Evolutionary conservation across 2,797 vertebrate genomes (phyloP).

Genomic region (Botia kubotai): DNA sequence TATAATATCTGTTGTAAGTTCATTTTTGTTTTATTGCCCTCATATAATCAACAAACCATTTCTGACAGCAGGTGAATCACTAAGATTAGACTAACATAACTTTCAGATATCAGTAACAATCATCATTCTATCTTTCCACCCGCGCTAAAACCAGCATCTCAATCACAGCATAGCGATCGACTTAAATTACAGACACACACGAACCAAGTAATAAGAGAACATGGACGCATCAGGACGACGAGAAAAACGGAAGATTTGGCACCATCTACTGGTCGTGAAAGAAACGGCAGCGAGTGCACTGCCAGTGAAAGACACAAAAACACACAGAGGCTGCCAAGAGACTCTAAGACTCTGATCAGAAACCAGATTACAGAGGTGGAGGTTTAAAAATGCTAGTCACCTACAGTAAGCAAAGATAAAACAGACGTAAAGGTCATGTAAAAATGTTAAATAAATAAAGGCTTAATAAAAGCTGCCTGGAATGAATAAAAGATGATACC

Average conservation of each 20-base stretch:
- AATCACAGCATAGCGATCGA: neutral
- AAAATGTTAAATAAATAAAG: neutral
- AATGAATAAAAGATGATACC: neutral
- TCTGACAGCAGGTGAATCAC: constrained; percentile 27
- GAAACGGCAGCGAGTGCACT: constrained; percentile 14
- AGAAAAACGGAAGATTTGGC: constrained; percentile 63
- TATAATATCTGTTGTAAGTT: constrained; percentile 7
- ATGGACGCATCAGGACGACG: constrained; percentile 9
- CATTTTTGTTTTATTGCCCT: neutral
- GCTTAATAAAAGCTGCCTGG: neutral
- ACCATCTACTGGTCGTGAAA: constrained; percentile 73
- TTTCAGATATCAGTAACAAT: constrained; percentile 14
- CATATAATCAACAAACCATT: constrained; percentile 7
- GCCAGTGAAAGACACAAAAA: constrained; percentile 17
- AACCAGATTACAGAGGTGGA: constrained; percentile 17
- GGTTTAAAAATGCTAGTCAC: neutral
- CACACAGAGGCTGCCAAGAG: neutral
- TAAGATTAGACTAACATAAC: constrained; percentile 22
- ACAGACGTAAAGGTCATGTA: neutral
- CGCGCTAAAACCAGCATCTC: neutral
- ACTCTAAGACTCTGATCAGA: constrained; percentile 35
- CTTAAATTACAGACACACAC: constrained; percentile 3
- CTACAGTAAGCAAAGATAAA: neutral
- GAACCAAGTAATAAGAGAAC: neutral
- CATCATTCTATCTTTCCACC: neutral